phyloP scores from a whole-genome alignment of 2,113 vertebrate genomes.

The Lycaon pictus region DNA sequence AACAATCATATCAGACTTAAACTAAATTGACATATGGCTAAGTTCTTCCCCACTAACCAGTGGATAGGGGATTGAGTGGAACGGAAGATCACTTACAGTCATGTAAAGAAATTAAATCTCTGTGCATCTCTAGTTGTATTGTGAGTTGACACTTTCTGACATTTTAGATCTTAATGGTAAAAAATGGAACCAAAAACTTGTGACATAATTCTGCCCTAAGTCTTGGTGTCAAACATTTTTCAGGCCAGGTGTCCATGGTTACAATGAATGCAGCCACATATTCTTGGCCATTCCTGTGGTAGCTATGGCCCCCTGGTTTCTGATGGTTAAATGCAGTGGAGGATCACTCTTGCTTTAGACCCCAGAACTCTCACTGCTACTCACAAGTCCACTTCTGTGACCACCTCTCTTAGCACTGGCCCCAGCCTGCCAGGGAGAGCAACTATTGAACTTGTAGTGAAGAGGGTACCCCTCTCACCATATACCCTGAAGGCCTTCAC shows the following conservation, averaged over 20 bases:
- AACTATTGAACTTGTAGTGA: neutral
- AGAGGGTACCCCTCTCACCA: neutral
- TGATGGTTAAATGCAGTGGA: neutral
- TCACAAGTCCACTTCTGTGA: neutral
- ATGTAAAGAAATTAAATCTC: conserved; percentile 12
- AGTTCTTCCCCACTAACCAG: neutral
- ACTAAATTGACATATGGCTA: neutral
- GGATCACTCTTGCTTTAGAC: neutral
- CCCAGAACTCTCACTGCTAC: neutral
- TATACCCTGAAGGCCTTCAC: neutral
- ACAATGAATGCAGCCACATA: neutral
- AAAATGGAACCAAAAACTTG: neutral
- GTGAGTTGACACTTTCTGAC: neutral
- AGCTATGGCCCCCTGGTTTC: neutral
- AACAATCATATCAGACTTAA: neutral
- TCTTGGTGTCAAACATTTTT: too few relatives aligned
- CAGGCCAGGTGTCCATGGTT: neutral
- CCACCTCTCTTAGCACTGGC: neutral
- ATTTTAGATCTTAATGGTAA: neutral
- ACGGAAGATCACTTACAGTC: neutral
- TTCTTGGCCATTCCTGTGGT: too few relatives aligned
- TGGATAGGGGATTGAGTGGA: neutral
- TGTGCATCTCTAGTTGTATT: neutral
- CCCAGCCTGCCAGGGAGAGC: neutral
- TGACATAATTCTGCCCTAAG: neutral